These are phyloP conservation scores for Arctocebus calabarensis DNA, from an alignment of 2,797 vertebrate genomes.

Conservation along the genomic window DNA sequence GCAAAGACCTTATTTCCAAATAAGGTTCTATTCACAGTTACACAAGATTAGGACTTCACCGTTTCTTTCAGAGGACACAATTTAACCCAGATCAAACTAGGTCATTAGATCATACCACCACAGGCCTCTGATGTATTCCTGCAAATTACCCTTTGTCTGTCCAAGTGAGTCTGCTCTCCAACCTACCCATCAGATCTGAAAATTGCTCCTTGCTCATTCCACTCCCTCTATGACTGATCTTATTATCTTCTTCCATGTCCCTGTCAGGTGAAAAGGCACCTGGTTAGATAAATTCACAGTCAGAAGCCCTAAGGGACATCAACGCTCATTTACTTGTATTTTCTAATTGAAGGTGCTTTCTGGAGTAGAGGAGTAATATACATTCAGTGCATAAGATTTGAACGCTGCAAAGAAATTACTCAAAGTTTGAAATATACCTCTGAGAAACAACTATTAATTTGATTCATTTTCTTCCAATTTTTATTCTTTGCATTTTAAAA, in stretches of 20 bases:
- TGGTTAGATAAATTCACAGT: neutral
- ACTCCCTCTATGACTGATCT: neutral
- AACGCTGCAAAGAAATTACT: neutral
- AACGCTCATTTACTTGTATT: neutral
- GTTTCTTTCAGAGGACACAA: neutral
- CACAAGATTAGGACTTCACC: neutral
- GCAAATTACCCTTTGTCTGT: neutral
- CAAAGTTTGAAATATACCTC: neutral
- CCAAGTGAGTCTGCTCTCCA: neutral
- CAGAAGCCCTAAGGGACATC: neutral
- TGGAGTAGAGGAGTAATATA: neutral
- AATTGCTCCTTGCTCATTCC: neutral
- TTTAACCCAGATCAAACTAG: neutral
- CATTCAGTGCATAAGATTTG: neutral
- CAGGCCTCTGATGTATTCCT: neutral
- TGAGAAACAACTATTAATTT: neutral
- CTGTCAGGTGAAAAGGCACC: neutral
- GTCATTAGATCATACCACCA: neutral
- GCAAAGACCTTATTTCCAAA: constrained; percentile 15
- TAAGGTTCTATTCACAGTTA: neutral
- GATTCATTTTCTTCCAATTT: neutral
- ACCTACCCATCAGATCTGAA: neutral
- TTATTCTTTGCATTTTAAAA: constrained; percentile 26
- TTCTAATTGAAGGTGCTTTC: neutral
- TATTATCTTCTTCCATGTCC: neutral